phyloP scores from a whole-genome alignment of 2,888 invertebrate species.

The Nematopogon swammerdamellus region DNA sequence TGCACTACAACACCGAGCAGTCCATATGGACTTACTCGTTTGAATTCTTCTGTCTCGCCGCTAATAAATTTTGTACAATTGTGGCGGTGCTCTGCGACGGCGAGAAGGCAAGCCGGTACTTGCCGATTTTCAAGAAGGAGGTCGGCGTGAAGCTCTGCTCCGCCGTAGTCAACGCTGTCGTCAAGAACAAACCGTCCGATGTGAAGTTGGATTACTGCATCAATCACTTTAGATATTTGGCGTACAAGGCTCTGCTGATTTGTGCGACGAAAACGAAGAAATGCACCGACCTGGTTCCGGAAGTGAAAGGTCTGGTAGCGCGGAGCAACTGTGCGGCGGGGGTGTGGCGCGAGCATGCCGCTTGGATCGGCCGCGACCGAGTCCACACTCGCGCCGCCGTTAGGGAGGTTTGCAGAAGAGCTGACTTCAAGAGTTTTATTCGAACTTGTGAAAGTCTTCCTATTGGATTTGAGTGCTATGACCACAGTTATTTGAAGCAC shows the following conservation, averaged over 20 bases:
- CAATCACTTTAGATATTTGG: slow-evolving; percentile 42
- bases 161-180: slow-evolving; percentile 29
- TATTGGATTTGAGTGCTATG: slow-evolving; percentile 31
- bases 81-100: slow-evolving; percentile 31
- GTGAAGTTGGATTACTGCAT: slow-evolving; percentile 35
- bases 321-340: slow-evolving; percentile 43
- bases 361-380: slow-evolving; percentile 28
- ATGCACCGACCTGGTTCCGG: slow-evolving; percentile 29
- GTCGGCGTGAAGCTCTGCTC: slow-evolving; percentile 41
- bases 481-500: slow-evolving; percentile 6
- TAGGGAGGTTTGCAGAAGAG: slow-evolving; percentile 30
- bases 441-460: slow-evolving; percentile 29
- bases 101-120: slow-evolving; percentile 24
- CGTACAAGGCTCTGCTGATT: slow-evolving; percentile 36
- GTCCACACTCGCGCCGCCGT: too few species aligned
- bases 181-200: slow-evolving; percentile 24
- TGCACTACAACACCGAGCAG: slow-evolving; percentile 31
- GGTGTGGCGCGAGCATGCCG: slow-evolving; percentile 38
- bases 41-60: slow-evolving; percentile 39
- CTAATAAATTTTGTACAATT: slow-evolving; percentile 48
- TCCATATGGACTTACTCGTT: slow-evolving; percentile 40
- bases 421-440: slow-evolving; percentile 28
- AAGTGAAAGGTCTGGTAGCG: slow-evolving; percentile 28
- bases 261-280: slow-evolving; percentile 35
- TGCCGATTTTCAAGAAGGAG: slow-evolving; percentile 33